Evolutionary conservation across 2,888 invertebrate species (phyloP), one percentile per base, ranked within the genome.

Genomic region (Ephialtes manifestator): DNA sequence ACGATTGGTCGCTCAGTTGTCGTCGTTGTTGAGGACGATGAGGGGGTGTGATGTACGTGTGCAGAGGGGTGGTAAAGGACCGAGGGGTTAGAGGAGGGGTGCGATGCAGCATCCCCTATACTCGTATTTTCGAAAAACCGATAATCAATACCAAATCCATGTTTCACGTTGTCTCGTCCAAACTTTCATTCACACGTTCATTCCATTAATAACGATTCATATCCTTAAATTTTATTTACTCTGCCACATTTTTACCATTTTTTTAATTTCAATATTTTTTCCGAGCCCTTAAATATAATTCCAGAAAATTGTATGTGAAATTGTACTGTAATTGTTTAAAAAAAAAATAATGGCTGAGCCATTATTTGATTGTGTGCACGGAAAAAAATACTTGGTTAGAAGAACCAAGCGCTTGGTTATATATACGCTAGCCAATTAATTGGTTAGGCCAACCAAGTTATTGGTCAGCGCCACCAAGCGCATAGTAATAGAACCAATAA

Each of bases 61-160:
- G 46, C 76, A 60, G 58, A 46, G 51, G 55, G 55, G 48, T 63
- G 70, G 77, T 31, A 65, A 74, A 65, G 70, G 74, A 48, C 83
- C 76, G 60, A 28, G 35, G 60, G 60, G 60, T 1, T 2, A 2
- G 31, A 31, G 3, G 24, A 28, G 55, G 55, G 31, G 79, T 53
- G 83, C 80, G 63, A 80, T 74, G 43, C 67, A 43, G 68, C 46
- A 70, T 18, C 79, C 74, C 53, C 76, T 77, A 53, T 63, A 83
- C 82, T 75, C 63, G 75, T 63, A 70, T 83, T 87, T 87, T 86
- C 74, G 70, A 79, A 83, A 87, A 87, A 81, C 85, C 86, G 71
- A 86, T 83, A 85, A 87, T 87, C 86, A 86, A 87, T 87, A 87
- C 74, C 81, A 83, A 86, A 86, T 87, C 77, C 81, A 87, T 82